Base-by-base conservation (phyloP, 92 coral and sea anemone genomes). In the Actinernus sp. region DNA sequence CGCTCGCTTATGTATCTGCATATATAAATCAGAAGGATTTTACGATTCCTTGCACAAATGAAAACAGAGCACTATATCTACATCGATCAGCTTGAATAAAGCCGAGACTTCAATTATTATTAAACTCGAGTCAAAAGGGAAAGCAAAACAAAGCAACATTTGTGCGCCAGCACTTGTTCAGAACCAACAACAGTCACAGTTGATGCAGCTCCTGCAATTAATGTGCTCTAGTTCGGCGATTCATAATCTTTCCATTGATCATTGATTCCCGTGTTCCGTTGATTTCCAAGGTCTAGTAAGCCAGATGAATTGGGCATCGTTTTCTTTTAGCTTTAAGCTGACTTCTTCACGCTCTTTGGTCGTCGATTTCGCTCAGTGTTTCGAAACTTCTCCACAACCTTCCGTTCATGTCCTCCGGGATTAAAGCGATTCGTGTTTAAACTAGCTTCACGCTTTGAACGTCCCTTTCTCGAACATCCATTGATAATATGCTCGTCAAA, bases 371-470 rank as follows among this genome's bases (percentile, higher is more conserved):
- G 78, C 60, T 92, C 97, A 3, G 96, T 84, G 71, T 92, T 92
- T 38, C 76, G 60, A 11, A 88, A 45, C 59, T 92, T 92, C 29
- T 83, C 86, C 14, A 79, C 80, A 44, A 92, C 49, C 81, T 92
- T 92, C 33, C 97, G 48, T 53, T 92, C 97, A 37, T 92, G 95
- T 50, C 97, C 97, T 41, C 89, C 97, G 28, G 97, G 97, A 57
- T 80, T 88, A 68, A 86, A 86, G 1, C 96, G 88, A 70, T 92
- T 92, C 26, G 97, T 92, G 73, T 92, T 89, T 81, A 69, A 38
- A 33, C 85, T 75, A 1, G 97, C 89, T 19, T 92, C 97, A 7
- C 82, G 81, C 56, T 92, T 92, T 28, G 92, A 71, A 26, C 96
- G 66, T 1, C 97, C 97, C 54, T 92, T 92, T 8, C 97, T 76